Percentiles rank a stretch among this genome's conserved stretches.
Evolutionary conservation across 2,888 invertebrate species (phyloP).

Genomic region (Cetonia aurata): DNA sequence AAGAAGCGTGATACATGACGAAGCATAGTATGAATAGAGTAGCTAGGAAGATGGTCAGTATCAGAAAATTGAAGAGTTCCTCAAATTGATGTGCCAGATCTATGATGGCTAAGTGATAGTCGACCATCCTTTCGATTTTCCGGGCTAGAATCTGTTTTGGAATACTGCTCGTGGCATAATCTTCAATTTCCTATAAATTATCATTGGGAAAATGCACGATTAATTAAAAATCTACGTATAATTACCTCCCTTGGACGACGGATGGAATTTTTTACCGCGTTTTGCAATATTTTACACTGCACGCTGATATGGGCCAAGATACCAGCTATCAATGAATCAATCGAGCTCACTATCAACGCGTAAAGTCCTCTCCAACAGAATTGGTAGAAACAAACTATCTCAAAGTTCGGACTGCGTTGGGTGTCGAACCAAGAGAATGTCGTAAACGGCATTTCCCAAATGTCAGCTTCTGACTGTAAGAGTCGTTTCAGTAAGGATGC

Average conservation of each 20-base stretch:
- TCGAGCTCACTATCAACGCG: constrained; percentile 45
- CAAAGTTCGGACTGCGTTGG: constrained; percentile 36
- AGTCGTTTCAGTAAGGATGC: constrained; percentile 35
- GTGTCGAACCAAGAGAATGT: constrained; percentile 44
- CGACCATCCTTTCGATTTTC: constrained; percentile 33
- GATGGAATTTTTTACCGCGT: constrained; percentile 25
- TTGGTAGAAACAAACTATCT: constrained; percentile 45
- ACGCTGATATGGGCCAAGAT: constrained; percentile 42
- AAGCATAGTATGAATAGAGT: constrained; percentile 45
- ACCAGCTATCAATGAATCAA: constrained; percentile 41
- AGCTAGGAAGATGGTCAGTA: constrained; percentile 37
- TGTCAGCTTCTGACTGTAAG: not conserved
- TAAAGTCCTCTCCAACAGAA: constrained; percentile 39
- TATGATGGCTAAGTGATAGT: constrained; percentile 41
- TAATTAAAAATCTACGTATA: too few relatives aligned
- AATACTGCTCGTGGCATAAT: not conserved
- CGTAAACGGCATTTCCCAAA: constrained; percentile 42
- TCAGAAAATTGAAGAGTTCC: constrained; percentile 38
- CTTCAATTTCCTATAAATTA: not conserved
- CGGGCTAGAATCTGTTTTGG: constrained; percentile 26
- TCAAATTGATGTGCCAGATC: constrained; percentile 40
- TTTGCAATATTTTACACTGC: constrained; percentile 43
- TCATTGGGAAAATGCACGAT: too few relatives aligned
- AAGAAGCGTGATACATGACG: constrained; percentile 45
- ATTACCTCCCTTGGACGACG: not conserved